phyloP scores from a whole-genome alignment of 2,797 vertebrate species.

The Rhabdophis nuchalis region DNA sequence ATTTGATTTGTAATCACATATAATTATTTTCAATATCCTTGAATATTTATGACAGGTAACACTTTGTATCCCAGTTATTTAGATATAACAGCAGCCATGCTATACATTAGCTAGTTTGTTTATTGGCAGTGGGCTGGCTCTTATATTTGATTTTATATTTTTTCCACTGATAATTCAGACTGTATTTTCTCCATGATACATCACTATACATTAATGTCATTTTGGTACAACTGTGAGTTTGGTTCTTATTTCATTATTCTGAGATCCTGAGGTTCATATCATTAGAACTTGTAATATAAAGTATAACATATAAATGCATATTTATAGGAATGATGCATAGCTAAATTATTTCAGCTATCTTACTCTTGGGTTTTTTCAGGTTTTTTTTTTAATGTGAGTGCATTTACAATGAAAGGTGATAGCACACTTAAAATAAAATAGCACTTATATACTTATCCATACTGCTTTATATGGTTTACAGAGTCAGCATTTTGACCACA shows the following conservation, averaged over 20 bases:
- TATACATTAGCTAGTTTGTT: not conserved
- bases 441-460: too few relatives aligned
- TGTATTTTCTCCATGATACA: not conserved
- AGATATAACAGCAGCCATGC: not conserved
- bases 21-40: too few relatives aligned
- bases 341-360: conserved; percentile 34
- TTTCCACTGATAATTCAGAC: not conserved
- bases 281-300: conserved; percentile 8
- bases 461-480: too few relatives aligned
- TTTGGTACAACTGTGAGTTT: not conserved
- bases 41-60: too few relatives aligned
- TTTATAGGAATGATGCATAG: conserved; percentile 26
- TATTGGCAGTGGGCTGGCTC: not conserved
- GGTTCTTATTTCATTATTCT: not conserved
- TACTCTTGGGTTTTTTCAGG: not conserved
- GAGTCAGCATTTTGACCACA: too few relatives aligned
- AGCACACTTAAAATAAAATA: conserved; percentile 11
- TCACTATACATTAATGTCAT: not conserved
- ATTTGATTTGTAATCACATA: too few relatives aligned
- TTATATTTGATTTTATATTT: not conserved
- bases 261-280: conserved; percentile 13
- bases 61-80: too few relatives aligned
- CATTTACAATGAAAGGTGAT: conserved; percentile 22
- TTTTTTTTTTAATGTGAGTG: conserved; percentile 13
- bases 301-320: conserved; percentile 19